Evolutionary conservation across 2,888 invertebrate genomes (phyloP), one percentile per base, ranked within the genome.

Genomic region (Nysson spinosus): DNA sequence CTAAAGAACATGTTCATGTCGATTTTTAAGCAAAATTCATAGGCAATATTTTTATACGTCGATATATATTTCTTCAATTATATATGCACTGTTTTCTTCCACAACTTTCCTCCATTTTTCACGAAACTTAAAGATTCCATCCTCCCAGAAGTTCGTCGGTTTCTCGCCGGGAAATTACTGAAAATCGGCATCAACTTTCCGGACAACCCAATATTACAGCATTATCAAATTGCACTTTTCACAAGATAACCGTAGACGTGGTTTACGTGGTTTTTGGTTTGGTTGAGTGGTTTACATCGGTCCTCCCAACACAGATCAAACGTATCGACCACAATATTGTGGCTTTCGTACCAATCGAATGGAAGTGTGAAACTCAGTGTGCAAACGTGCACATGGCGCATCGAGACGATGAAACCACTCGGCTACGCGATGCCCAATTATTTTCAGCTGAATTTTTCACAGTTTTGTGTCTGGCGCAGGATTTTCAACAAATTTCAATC

Each of bases 281-380:
- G 68, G 69, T 47, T 69, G 72, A 62, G 52, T 62, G 70, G 61
- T 60, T 66, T 60, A 70, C 75, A 72, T 58, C 68, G 61, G 60
- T 69, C 76, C 68, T 57, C 69, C 61, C 72, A 58, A 58, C 58
- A 50, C 74, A 70, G 80, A 83, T 80, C 79, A 82, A 83, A 83
- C 81, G 78, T 81, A 82, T 83, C 78, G 79, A 76, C 81, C 79
- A 62, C 80, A 77, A 55, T 75, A 78, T 79, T 79, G 80, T 49
- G 78, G 83, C 68, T 80, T 75, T 81, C 69, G 68, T 77, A 75
- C 77, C 67, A 69, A 69, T 40, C 61, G 70, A 44, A 40, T 47
- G 65, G 57, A 63, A 67, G 58, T 30, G 55, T 37, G 35, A 32
- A 52, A 30, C n/a, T 6, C 30, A n/a, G 24, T 39, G 47, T 20